phyloP scores from a whole-genome alignment of 2,113 vertebrate genomes.

The Otis tarda region DNA sequence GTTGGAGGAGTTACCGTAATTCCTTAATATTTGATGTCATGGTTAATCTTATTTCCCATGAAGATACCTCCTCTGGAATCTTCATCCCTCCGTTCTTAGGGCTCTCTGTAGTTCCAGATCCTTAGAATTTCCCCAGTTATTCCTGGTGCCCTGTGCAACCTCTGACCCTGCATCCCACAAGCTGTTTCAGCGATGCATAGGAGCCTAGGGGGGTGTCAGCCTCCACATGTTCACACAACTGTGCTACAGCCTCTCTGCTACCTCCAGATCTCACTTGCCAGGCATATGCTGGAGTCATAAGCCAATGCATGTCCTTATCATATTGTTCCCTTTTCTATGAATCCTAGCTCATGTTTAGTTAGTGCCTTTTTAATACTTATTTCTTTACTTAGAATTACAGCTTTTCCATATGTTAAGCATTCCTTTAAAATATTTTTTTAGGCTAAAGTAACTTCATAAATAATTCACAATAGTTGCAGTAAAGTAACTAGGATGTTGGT shows the following conservation, averaged over 20 bases:
- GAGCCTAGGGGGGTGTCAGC: background rate
- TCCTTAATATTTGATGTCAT: background rate
- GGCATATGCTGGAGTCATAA: background rate
- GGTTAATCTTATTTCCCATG: background rate
- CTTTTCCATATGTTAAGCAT: background rate
- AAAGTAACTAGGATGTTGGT: background rate
- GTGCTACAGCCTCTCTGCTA: background rate
- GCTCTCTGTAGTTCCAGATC: background rate
- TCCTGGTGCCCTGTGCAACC: background rate
- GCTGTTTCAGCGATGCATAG: background rate
- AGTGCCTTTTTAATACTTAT: background rate
- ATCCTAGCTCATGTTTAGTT: background rate
- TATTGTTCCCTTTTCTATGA: background rate
- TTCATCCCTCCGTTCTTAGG: background rate
- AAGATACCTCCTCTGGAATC: background rate
- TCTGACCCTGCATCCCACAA: background rate
- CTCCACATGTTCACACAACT: background rate
- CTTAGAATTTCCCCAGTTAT: background rate
- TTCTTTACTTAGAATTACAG: background rate
- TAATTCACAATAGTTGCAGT: background rate
- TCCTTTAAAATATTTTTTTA: background rate
- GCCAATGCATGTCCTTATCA: background rate
- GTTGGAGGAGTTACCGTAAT: background rate
- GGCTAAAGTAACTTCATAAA: background rate
- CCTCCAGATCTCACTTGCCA: background rate